Percentiles rank a stretch among this genome's conserved stretches.
phyloP scores from a whole-genome alignment of 2,113 vertebrate genomes.

The Bufo bufo region DNA sequence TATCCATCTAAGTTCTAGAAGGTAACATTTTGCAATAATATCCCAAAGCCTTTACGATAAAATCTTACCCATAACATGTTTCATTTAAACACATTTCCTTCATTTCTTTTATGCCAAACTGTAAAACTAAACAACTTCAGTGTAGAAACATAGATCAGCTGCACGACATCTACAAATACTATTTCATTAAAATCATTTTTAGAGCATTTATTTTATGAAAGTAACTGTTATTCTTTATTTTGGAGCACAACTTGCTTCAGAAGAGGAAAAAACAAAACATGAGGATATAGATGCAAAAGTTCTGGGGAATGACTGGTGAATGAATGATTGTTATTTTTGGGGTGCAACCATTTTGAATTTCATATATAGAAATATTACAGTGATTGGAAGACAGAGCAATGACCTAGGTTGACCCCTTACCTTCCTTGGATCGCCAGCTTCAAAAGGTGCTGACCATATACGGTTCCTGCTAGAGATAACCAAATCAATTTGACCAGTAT shows the following conservation, averaged over 20 bases:
- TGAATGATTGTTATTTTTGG: not conserved
- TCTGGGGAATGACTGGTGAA: too few relatives aligned
- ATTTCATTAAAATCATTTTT: slow-evolving; percentile 27
- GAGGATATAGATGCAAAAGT: not conserved
- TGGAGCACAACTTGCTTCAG: not conserved
- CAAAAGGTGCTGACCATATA: too few relatives aligned
- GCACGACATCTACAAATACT: not conserved
- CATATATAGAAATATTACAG: too few relatives aligned
- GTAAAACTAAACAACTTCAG: slow-evolving; percentile 26
- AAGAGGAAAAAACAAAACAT: not conserved
- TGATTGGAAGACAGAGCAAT: too few relatives aligned
- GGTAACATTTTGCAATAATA: slow-evolving; percentile 20
- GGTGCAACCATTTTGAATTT: not conserved
- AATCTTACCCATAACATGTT: slow-evolving; percentile 22
- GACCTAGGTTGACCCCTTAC: too few relatives aligned
- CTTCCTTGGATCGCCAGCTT: too few relatives aligned
- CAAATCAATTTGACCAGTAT: too few relatives aligned
- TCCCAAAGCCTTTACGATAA: slow-evolving; percentile 22
- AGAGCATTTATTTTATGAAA: not conserved
- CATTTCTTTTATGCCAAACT: slow-evolving; percentile 25
- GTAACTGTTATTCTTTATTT: not conserved
- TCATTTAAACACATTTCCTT: slow-evolving; percentile 39
- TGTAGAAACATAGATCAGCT: slow-evolving; percentile 12
- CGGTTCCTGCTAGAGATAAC: too few relatives aligned
- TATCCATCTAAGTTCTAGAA: slow-evolving; percentile 30